phyloP scores from a whole-genome alignment of 2,888 invertebrate genomes.

The Sturmia bella region DNA sequence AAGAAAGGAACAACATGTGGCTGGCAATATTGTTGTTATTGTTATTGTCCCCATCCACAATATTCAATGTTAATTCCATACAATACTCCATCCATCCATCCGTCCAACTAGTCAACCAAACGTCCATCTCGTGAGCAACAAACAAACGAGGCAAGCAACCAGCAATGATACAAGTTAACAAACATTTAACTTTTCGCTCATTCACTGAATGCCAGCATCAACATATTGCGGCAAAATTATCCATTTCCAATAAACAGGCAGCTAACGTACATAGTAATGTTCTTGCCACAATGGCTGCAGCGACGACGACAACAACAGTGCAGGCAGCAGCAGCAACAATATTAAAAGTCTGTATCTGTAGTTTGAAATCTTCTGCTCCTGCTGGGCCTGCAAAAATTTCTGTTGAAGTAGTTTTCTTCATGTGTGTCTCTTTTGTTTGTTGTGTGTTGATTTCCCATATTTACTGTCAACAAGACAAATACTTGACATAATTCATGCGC shows the following conservation, averaged over 20 bases:
- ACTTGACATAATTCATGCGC: conserved; percentile 81
- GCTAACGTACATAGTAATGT: not conserved
- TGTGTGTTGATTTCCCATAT: conserved; percentile 81
- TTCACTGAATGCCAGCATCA: conserved; percentile 46
- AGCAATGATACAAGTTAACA: conserved; percentile 19
- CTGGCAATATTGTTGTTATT: conserved; percentile 47
- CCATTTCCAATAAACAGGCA: not conserved
- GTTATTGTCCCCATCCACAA: conserved; percentile 56
- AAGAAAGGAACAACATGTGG: conserved; percentile 49
- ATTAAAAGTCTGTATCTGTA: conserved; percentile 75
- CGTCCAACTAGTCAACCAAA: conserved; percentile 49
- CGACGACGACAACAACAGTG: conserved; percentile 43
- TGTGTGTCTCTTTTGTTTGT: conserved; percentile 72
- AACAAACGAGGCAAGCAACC: not conserved
- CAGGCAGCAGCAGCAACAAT: conserved; percentile 22
- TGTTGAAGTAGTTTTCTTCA: conserved; percentile 70
- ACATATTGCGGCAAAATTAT: conserved; percentile 38
- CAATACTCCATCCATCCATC: conserved; percentile 55
- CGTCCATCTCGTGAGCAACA: conserved; percentile 44
- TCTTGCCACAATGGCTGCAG: conserved; percentile 46
- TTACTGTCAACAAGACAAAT: conserved; percentile 82
- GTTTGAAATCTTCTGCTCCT: conserved; percentile 79
- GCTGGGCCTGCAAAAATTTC: conserved; percentile 75
- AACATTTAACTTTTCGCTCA: conserved; percentile 33
- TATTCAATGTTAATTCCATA: conserved; percentile 62